phyloP scores from a whole-genome alignment of 2,888 invertebrate species.

The Acleris holmiana region DNA sequence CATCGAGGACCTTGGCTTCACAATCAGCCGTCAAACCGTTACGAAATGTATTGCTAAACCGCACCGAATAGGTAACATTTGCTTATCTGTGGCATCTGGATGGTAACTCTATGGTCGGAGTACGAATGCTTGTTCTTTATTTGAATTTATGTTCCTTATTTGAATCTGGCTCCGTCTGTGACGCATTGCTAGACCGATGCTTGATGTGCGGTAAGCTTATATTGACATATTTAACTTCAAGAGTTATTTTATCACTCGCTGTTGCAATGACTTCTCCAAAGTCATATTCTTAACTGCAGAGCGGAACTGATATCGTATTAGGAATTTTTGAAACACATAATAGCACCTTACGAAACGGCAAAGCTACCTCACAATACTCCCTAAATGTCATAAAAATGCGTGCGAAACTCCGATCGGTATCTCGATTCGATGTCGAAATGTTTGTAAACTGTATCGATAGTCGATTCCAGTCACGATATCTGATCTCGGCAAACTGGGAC shows the following conservation, averaged over 20 bases:
- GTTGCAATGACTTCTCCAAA: too few species aligned
- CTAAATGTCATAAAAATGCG: slow-evolving; percentile 31
- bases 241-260: too few species aligned
- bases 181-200: neutral
- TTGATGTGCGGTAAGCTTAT: too few species aligned
- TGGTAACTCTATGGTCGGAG: slow-evolving; percentile 16
- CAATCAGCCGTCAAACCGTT: slow-evolving; percentile 56
- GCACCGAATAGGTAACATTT: slow-evolving; percentile 29
- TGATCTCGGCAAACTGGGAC: slow-evolving; percentile 57
- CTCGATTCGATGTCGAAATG: slow-evolving; percentile 74
- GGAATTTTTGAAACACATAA: neutral
- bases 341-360: slow-evolving; percentile 15
- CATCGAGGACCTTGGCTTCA: slow-evolving; percentile 59
- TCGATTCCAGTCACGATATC: slow-evolving; percentile 62
- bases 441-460: slow-evolving; percentile 78
- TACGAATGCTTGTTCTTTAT: slow-evolving; percentile 27
- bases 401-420: slow-evolving; percentile 59
- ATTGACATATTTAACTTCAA: too few species aligned
- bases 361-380: slow-evolving; percentile 9
- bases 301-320: neutral
- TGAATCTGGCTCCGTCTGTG: neutral
- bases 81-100: slow-evolving; percentile 28
- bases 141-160: slow-evolving; percentile 20
- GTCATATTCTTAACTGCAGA: neutral
- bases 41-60: slow-evolving; percentile 39